Evolutionary conservation across 2,797 vertebrate genomes (phyloP), one percentile per base, ranked within the genome.

Genomic region (Lemur catta): DNA sequence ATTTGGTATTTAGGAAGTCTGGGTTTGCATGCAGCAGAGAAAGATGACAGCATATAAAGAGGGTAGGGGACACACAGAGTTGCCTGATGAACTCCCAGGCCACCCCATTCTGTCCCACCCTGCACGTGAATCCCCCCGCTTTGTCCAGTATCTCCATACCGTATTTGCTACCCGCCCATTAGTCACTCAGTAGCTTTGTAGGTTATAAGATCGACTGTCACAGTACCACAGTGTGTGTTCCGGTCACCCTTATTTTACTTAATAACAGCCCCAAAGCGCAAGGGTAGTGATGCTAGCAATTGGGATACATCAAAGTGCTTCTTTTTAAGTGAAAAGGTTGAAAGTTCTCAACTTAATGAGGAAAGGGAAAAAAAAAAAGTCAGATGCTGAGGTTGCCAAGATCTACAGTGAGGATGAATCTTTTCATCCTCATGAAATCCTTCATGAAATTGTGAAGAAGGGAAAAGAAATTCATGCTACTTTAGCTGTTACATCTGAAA

Each of bases 1-100:
- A 86, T 41, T 43, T 57, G 59, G 57, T n/a, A 6, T 91, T 96
- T 89, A 61, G 55, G 63, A 93, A 96, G 17, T 79, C 79, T 52
- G n/a, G n/a, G 48, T 8, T 46, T 43, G 35, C 61, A 59, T 0
- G 35, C 7, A 18, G 33, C 20, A 38, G 11, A 35, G 89, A 91
- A 79, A 78, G 55, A 78, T 52, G 30, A 11, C 48, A 33, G 6
- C 1, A 0, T 30, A 26, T 24, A 26, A 86, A 76, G 24, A 17
- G 50, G 35, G 30, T 12, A 7, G 38, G 35, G 8, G 12, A 65
- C 14, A 46, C 12, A 18, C 11, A 2, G n/a, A 55, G 50, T 28
- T 55, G n/a, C 4, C 1, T 52, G n/a, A 38, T 6, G 22, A 78
- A 15, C 55, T 78, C 33, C 26, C 22, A 13, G n/a, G 75, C n/a